Base-by-base conservation (phyloP, 2,888 invertebrate species). In the Mellilla xanthometata region DNA sequence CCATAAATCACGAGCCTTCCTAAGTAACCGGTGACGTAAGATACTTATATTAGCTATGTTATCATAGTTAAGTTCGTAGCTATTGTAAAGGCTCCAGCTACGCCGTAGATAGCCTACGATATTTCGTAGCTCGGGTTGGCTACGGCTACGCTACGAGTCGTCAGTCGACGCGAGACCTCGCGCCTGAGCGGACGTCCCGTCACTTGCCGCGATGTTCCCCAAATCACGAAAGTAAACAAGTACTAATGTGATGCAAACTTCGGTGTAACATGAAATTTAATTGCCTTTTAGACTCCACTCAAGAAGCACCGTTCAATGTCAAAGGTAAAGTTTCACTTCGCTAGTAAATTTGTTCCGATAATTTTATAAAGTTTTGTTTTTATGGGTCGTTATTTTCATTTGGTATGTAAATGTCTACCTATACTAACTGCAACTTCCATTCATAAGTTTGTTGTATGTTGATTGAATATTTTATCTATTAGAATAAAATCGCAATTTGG, bases 191-290 rank as follows among this genome's bases (percentile, higher is more conserved):
- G 59, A 68, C 69, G 76, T 52, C 52, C 47, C 52, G 54, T 53
- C 49, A 19, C 39, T 29, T 40, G 42, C 35, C 51, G 46, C 42
- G 43, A 48, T 45, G 41, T 23, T 57, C 51, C 26, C 33, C 27
- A 32, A 49, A 52, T 54, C 45, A 66, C 69, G 70, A 66, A 65
- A 66, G 68, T 72, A 64, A 68, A 71, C 63, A 66, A 69, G 64
- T 65, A 58, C 58, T 60, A n/a, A 66, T 65, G 72, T 75, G 67
- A 68, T 52, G 39, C 49, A 58, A 65, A 64, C 57, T 65, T 72
- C 36, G 27, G 56, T 61, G 51, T 60, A 64, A 49, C 48, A 62
- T 63, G 67, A 39, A 54, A 58, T 55, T 60, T 58, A 49, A 52
- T 30, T 45, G 30, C 39, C 34, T 30, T 19, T 58, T 53, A 47